phyloP scores from a whole-genome alignment of 2,113 vertebrate genomes.

The Eclectus roratus region DNA sequence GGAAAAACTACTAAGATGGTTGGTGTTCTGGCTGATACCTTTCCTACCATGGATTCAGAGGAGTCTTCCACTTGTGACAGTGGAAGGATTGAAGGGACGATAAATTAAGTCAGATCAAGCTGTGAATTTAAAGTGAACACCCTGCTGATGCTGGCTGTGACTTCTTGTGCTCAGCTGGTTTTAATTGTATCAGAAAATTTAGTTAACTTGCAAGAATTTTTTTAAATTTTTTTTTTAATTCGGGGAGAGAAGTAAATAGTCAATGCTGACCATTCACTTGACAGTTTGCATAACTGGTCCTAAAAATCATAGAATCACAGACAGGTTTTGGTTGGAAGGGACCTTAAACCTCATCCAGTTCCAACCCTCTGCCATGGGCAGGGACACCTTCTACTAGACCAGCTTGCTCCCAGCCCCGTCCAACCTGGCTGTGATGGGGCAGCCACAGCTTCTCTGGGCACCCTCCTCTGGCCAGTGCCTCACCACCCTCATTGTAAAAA shows the following conservation, averaged over 20 bases:
- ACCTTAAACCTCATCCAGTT: neutral
- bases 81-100: neutral
- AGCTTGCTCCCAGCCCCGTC: neutral
- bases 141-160: neutral
- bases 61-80: neutral
- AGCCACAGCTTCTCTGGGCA: neutral
- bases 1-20: neutral
- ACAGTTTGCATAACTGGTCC: neutral
- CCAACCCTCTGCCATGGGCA: neutral
- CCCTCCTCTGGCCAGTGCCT: neutral
- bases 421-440: neutral
- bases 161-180: neutral
- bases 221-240: neutral
- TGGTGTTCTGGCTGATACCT: neutral
- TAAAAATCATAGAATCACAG: neutral
- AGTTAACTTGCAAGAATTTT: neutral
- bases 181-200: neutral
- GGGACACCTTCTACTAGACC: neutral
- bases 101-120: neutral
- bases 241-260: neutral
- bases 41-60: neutral
- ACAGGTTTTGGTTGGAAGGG: neutral
- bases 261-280: neutral
- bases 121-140: neutral
- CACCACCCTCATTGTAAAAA: neutral